A percentile compares a stretch with the other conserved stretches of the same genome.
Evolutionary conservation across 2,797 vertebrate genomes (phyloP).

Genomic region (Pseudomugil gertrudae): DNA sequence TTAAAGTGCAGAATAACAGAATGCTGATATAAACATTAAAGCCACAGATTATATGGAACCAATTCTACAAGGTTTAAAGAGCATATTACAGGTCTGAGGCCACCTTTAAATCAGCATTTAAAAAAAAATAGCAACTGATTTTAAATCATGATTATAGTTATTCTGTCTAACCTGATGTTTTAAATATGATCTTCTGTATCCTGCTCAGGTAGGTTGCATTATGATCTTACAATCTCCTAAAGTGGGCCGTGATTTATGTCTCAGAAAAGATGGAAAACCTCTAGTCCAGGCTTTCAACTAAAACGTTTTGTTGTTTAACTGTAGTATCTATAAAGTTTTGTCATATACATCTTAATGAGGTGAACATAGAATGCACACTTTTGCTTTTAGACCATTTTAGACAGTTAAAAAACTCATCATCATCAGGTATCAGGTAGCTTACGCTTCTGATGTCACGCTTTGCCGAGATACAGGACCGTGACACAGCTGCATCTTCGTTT

Average conservation of each 20-base stretch:
- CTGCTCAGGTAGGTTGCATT: neutral
- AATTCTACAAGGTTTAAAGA: neutral
- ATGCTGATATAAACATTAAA: neutral
- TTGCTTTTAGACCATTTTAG: neutral
- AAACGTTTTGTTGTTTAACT: neutral
- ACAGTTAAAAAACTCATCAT: neutral
- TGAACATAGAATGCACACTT: neutral
- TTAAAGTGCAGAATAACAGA: neutral
- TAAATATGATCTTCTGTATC: neutral
- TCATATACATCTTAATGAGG: neutral
- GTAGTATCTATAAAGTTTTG: neutral
- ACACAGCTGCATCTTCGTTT: neutral
- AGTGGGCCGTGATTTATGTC: neutral
- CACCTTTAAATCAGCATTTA: too few relatives aligned
- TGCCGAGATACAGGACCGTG: neutral
- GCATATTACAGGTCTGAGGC: too few relatives aligned
- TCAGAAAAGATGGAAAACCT: neutral
- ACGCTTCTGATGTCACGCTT: neutral
- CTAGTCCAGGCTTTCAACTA: neutral
- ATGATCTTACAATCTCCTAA: neutral
- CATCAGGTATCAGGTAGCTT: neutral
- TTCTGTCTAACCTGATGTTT: neutral
- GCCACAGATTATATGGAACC: neutral
- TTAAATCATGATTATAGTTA: too few relatives aligned
- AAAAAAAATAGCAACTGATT: too few relatives aligned